Conservation (phyloP, 2,888 invertebrate genomes). For the Ormyrus nitidulus region DNA sequence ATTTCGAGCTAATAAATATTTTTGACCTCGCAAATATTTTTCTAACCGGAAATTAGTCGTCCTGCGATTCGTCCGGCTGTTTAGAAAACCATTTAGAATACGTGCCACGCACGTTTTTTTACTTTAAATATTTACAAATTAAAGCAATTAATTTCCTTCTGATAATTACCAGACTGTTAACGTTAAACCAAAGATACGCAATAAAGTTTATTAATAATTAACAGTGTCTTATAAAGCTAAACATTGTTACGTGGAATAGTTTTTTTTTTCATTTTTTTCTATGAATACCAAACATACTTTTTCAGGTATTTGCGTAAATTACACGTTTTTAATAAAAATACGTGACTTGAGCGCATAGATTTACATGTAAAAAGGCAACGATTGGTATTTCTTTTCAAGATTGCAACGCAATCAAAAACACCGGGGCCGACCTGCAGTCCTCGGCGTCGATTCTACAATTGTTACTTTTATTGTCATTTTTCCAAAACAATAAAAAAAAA, state of each 20-base stretch:
- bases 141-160: background rate
- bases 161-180: background rate
- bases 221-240: constrained; percentile 7
- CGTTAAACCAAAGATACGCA: background rate
- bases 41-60: constrained; percentile 33
- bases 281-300: background rate
- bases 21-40: background rate
- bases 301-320: background rate
- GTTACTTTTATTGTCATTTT: constrained; percentile 5
- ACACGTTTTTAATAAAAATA: background rate
- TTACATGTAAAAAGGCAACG: constrained; percentile 19
- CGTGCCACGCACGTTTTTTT: background rate
- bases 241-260: constrained; percentile 17
- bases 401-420: constrained; percentile 5
- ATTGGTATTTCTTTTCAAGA: background rate
- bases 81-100: constrained; percentile 18
- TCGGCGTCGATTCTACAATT: constrained; percentile 5
- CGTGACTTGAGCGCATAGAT: background rate
- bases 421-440: constrained; percentile 30
- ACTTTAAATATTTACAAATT: constrained; percentile 23
- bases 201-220: constrained; percentile 3
- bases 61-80: constrained; percentile 33
- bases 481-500: constrained; percentile 1
- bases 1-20: no score
- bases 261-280: background rate